These are phyloP conservation scores for Camponotus floridanus DNA, from an alignment of 1,140 invertebrate genomes.

Conservation along the genomic window DNA sequence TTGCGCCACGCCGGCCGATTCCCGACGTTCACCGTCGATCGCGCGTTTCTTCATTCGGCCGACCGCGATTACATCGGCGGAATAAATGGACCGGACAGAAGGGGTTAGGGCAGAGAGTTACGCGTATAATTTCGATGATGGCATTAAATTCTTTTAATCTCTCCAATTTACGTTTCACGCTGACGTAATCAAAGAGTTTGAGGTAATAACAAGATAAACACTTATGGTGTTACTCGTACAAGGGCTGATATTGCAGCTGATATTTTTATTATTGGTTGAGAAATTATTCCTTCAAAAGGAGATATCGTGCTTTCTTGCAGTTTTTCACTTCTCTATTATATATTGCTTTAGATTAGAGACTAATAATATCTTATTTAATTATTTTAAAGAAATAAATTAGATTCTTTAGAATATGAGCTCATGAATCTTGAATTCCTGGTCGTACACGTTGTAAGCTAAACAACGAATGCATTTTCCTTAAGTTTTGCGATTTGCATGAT, in stretches of 20 bases:
- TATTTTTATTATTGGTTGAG: not conserved
- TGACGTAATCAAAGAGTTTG: slow-evolving; percentile 26
- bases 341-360: not conserved
- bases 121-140: slow-evolving; percentile 43
- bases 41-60: slow-evolving; percentile 58
- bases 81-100: slow-evolving; percentile 33
- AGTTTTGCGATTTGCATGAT: not conserved
- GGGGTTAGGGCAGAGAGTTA: slow-evolving; percentile 19
- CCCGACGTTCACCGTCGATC: slow-evolving; percentile 37
- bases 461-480: not conserved
- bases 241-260: not conserved
- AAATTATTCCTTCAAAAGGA: not conserved
- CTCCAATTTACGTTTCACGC: slow-evolving; percentile 17
- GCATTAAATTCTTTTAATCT: slow-evolving; percentile 33
- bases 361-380: slow-evolving; percentile 5
- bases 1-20: slow-evolving; percentile 32
- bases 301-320: not conserved
- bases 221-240: not conserved
- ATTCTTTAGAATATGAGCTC: not conserved
- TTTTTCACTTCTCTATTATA: not conserved
- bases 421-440: not conserved
- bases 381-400: not conserved
- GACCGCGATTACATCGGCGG: slow-evolving; percentile 35
- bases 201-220: slow-evolving; percentile 34
- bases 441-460: not conserved